Conservation (phyloP, 2,797 vertebrate genomes). For the Limosa lapponica region DNA sequence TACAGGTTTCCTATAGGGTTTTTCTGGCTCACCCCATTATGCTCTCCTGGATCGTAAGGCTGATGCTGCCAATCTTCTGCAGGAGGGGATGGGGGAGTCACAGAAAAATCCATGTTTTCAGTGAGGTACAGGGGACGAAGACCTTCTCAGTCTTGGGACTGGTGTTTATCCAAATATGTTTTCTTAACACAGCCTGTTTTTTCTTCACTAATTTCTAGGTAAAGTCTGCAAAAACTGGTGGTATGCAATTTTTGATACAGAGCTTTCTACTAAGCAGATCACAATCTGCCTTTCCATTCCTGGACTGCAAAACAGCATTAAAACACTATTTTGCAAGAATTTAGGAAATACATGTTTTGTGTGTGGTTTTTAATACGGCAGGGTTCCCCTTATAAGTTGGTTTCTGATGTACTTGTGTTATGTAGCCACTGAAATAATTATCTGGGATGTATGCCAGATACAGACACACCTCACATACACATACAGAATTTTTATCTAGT, state of each 20-base stretch:
- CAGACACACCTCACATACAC: not conserved
- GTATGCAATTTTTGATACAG: not conserved
- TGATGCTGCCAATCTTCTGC: not conserved
- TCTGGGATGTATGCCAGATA: not conserved
- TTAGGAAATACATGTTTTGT: not conserved
- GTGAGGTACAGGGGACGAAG: rapidly evolving
- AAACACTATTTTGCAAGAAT: not conserved
- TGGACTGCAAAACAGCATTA: not conserved
- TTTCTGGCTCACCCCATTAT: not conserved
- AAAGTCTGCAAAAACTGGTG: not conserved
- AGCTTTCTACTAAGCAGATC: not conserved
- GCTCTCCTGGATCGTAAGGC: not conserved
- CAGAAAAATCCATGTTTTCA: not conserved
- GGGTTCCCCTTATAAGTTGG: not conserved
- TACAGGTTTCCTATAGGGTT: not conserved
- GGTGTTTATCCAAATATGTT: not conserved
- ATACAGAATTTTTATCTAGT: not conserved
- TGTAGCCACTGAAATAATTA: not conserved
- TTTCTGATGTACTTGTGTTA: not conserved
- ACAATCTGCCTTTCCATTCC: not conserved
- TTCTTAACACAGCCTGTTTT: not conserved
- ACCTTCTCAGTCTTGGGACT: not conserved
- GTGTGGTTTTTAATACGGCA: rapidly evolving
- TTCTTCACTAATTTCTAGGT: not conserved
- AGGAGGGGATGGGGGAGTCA: rapidly evolving